Evolutionary conservation across 37 sponge, comb jelly and placozoan species (phyloP), one percentile per base, ranked within the genome.

Genomic region (Aplysina aerophoba): DNA sequence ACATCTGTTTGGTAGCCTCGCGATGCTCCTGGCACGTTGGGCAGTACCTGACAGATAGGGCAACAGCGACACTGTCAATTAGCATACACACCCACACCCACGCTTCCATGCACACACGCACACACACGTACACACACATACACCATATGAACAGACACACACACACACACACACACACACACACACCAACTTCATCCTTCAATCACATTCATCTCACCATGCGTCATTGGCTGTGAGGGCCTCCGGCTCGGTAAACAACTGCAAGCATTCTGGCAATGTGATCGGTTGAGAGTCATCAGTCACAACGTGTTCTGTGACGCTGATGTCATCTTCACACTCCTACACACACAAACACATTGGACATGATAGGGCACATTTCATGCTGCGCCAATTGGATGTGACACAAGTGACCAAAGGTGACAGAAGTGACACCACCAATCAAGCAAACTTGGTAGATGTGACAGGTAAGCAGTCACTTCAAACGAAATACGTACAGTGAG

Each of bases 1-100:
- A 93, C 83, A 98, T 90, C 90, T 90, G 92, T 74, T 98, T 98
- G 33, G 88, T 91, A 38, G 99, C 99, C 59, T 95, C 94, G 21
- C 91, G 34, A 60, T 94, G 94, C 71, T 88, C 88, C 91, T 98
- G 90, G 79, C 99, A 98, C 68, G 60, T 33, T 17, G 96, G 84
- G 90, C 98, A 96, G 36, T 93, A 98, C 96, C 98, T 93, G 64
- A 44, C 25, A 67, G 69, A 67, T 67, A 25, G 27, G 13, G 27
- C 15, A 14, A 27, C 14, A 14, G 69, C 27, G n/a, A n/a, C n/a
- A 22, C 17, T 58, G 19, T 20, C 59, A 15, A 15, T 25, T 28
- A 20, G 31, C 15, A 68, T 24, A 68, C 71, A 15, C 27, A 68
- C n/a, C 15, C 15, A 68, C 27, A 68, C 27, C n/a, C n/a, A n/a